phyloP scores from a whole-genome alignment of 2,888 invertebrate species.

The Lobophora halterata region DNA sequence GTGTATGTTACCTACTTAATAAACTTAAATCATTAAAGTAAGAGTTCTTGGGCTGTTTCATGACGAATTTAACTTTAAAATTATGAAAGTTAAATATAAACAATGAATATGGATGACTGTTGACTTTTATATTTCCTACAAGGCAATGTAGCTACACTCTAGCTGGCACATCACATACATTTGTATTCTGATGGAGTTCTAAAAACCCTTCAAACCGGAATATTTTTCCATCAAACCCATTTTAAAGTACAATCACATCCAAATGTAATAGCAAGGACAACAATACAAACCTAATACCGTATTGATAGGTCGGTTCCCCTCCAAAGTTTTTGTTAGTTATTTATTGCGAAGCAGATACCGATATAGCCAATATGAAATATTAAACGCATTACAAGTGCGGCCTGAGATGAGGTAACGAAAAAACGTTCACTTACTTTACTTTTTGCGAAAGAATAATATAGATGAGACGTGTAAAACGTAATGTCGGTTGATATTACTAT shows the following conservation, averaged over 20 bases:
- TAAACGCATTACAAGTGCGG: slow-evolving; percentile 80
- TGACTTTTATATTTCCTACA: too few species aligned
- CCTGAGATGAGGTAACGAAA: slow-evolving; percentile 74
- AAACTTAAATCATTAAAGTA: too few species aligned
- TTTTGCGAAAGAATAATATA: slow-evolving; percentile 38
- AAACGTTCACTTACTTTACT: slow-evolving; percentile 64
- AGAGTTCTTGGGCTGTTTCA: too few species aligned
- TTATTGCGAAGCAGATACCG: slow-evolving; percentile 74
- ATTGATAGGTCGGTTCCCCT: slow-evolving; percentile 71
- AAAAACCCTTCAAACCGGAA: too few species aligned
- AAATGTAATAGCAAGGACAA: slow-evolving; percentile 40
- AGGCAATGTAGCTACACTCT: too few species aligned
- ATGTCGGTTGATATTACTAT: not conserved
- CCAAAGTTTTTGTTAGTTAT: slow-evolving; percentile 69
- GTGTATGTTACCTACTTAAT: too few species aligned
- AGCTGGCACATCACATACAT: too few species aligned
- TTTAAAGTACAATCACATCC: slow-evolving; percentile 16
- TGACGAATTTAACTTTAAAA: too few species aligned
- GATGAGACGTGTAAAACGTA: slow-evolving; percentile 33
- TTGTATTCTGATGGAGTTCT: not conserved
- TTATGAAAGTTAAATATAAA: too few species aligned
- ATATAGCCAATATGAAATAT: slow-evolving; percentile 78
- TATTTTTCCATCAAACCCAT: slow-evolving; percentile 7
- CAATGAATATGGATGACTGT: too few species aligned
- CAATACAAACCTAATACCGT: slow-evolving; percentile 68